Evolutionary conservation across 2,797 vertebrate species (phyloP).

Genomic region (Fundulus diaphanus): DNA sequence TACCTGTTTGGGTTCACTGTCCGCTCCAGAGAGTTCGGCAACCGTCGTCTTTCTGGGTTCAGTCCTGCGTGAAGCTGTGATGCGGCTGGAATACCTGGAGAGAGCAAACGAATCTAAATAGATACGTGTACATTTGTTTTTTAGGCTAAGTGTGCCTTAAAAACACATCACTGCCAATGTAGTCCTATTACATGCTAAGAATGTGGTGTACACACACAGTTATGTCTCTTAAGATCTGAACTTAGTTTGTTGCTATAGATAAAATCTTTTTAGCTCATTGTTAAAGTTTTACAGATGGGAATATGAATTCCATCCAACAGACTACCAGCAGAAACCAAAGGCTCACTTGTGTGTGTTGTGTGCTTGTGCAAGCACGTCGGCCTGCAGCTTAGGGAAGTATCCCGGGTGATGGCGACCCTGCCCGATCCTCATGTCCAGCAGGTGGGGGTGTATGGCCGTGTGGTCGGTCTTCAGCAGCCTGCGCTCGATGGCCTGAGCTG

Average conservation of each 20-base stretch:
- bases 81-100: constrained; percentile 89
- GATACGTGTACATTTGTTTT: background rate
- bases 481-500: constrained; percentile 90
- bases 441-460: constrained; percentile 95
- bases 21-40: constrained; percentile 84
- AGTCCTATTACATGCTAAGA: no score
- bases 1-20: constrained; percentile 90
- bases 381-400: constrained; percentile 95
- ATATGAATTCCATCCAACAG: background rate
- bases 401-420: constrained; percentile 96
- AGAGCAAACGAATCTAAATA: constrained; percentile 9
- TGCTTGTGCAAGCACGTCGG: constrained; percentile 89
- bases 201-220: background rate
- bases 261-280: background rate
- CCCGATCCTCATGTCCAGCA: constrained; percentile 98
- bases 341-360: constrained; percentile 95
- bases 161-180: no score
- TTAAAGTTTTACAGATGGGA: background rate
- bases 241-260: no score
- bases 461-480: constrained; percentile 95
- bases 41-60: constrained; percentile 82
- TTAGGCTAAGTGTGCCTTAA: background rate
- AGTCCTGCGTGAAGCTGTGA: constrained; percentile 84
- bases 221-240: background rate
- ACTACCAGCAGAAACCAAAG: constrained; percentile 4